Evolutionary conservation across 2,113 vertebrate species (phyloP).

Genomic region (Dendrocopos noguchii): DNA sequence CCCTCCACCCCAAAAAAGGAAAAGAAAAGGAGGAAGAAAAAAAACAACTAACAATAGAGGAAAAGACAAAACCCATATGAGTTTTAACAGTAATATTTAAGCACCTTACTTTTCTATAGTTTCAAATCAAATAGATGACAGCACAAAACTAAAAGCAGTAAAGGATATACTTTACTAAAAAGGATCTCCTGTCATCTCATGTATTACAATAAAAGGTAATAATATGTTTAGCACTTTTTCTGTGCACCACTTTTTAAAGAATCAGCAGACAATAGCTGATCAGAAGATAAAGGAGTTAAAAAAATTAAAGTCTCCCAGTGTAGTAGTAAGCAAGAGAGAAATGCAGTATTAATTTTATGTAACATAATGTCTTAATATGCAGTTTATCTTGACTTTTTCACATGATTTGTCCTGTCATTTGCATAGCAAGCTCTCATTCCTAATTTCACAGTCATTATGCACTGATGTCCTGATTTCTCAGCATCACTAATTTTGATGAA

Average conservation of each 20-base stretch:
- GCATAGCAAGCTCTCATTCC: conserved; percentile 90
- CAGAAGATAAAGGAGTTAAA: conserved; percentile 78
- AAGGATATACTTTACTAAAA: conserved; percentile 82
- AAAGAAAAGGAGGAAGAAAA: background rate
- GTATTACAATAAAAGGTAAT: conserved; percentile 83
- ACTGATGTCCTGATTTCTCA: conserved; percentile 93
- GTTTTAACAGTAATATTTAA: conserved; percentile 79
- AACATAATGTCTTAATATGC: conserved; percentile 92
- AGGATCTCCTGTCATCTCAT: conserved; percentile 81
- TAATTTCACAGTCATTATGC: conserved; percentile 99
- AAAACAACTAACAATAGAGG: conserved; percentile 49
- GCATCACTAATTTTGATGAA: conserved; percentile 99
- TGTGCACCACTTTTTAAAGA: conserved; percentile 64
- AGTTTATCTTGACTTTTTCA: conserved; percentile 95
- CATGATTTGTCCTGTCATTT: conserved; percentile 94
- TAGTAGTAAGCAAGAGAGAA: conserved; percentile 82
- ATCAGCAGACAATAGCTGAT: conserved; percentile 81
- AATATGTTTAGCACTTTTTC: conserved; percentile 83
- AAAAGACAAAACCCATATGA: conserved; percentile 75
- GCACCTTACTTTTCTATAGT: conserved; percentile 79
- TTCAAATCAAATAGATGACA: conserved; percentile 81
- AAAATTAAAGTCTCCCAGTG: conserved; percentile 58
- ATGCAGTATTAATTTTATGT: conserved; percentile 89
- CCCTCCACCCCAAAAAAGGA: conserved; percentile 62
- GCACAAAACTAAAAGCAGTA: conserved; percentile 78